Base-by-base conservation (phyloP, 2,888 invertebrate species). In the Ophion ellenae region DNA sequence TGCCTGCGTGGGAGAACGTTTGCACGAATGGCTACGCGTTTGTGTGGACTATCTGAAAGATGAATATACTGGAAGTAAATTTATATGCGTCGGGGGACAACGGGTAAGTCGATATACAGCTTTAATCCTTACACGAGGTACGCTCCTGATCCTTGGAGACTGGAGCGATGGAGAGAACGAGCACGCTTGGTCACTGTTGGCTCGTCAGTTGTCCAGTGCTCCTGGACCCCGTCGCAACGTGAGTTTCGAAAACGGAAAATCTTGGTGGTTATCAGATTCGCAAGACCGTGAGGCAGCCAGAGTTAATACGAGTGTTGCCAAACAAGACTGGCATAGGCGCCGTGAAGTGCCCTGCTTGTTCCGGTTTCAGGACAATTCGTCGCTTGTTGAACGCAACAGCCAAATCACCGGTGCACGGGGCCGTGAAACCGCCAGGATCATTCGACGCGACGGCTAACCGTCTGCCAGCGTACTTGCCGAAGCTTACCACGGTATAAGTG, bases 121-220 rank as follows among this genome's bases (percentile, higher is more conserved):
- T 89, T 82, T 76, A 88, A 89, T 69, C 90, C 89, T 7, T 90
- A 83, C 81, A 86, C 85, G 3, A 71, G 76, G 2, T n/a, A 57
- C 0, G 83, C 87, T 3, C 80, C 87, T 2, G 32, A 69, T 1
- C 20, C 64, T 11, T 90, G 90, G 90, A 61, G 59, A 77, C 59
- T 81, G 10, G 69, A 61, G 10, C 14, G 17, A 45, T 2, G 80
- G 63, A 11, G 20, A n/a, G 17, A 14, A 70, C 0, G 2, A 79
- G 10, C 83, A 79, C 70, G 79, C 74, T 11, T 84, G 84, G 80
- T n/a, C 75, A 5, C 24, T 84, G 28, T 66, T 84, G 17, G 45
- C 59, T 17, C 57, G 70, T 0, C 10, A 28, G 20, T 80, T 66
- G 14, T 17, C 7, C 9, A 10, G 74, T 0, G 69, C 32, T 24